Percentiles rank a stretch among this genome's conserved stretches.
Conservation (phyloP, 2,888 invertebrate species). For the Dryococelus australis region DNA sequence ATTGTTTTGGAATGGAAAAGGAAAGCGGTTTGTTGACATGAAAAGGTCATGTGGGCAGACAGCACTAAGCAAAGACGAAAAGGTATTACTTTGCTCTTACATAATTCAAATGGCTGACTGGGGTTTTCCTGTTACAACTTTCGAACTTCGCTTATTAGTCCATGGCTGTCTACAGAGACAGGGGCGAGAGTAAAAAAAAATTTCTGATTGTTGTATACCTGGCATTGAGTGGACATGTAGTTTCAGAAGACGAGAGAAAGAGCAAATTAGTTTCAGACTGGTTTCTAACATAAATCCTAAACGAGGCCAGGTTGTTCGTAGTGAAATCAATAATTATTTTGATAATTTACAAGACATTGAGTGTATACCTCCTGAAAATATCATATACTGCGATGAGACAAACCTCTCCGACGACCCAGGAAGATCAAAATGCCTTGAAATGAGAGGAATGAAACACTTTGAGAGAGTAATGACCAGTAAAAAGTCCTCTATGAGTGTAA, state of each 20-base stretch:
- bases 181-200: background rate
- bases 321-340: background rate
- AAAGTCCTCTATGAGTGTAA: constrained; percentile 53
- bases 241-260: background rate
- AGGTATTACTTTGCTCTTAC: no score
- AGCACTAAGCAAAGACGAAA: no score
- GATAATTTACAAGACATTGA: background rate
- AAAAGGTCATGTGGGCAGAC: background rate
- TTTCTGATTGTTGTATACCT: background rate
- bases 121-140: no score
- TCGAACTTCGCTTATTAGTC: no score
- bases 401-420: constrained; percentile 55
- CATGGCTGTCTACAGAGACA: background rate
- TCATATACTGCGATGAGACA: constrained; percentile 55
- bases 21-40: background rate
- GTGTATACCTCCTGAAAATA: constrained; percentile 32
- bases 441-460: constrained; percentile 53
- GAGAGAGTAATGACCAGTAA: constrained; percentile 52
- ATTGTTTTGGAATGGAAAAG: no score
- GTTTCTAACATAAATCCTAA: background rate
- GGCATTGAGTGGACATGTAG: background rate
- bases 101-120: no score
- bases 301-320: background rate
- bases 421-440: constrained; percentile 48
- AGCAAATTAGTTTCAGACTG: background rate